Conservation (phyloP, 2,888 invertebrate genomes). For the Caenorhabditis angaria region DNA sequence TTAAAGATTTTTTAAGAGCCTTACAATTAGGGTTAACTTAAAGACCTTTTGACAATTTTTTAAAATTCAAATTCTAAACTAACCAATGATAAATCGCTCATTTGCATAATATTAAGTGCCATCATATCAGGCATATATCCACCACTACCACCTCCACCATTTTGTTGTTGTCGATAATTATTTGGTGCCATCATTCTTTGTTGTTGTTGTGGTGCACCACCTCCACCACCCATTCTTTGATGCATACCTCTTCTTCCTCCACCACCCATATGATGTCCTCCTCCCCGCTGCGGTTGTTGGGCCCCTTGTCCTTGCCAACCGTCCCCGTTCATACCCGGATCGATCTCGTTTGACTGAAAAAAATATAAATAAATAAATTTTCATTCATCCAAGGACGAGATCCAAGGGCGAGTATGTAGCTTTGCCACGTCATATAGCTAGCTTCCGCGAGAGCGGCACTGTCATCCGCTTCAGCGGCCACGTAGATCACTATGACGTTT, state of each 20-base stretch:
- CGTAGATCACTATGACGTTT: too few relatives aligned
- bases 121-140: slow-evolving; percentile 26
- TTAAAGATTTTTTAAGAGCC: too few relatives aligned
- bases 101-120: slow-evolving; percentile 35
- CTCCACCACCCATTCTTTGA: background rate
- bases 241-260: slow-evolving; percentile 26
- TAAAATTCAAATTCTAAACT: slow-evolving; percentile 7
- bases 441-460: too few relatives aligned
- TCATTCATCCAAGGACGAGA: slow-evolving; percentile 7
- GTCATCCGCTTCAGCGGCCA: too few relatives aligned
- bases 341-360: slow-evolving; percentile 40
- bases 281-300: slow-evolving; percentile 9
- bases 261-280: slow-evolving; percentile 39
- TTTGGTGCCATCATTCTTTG: slow-evolving; percentile 33
- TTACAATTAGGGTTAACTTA: too few relatives aligned
- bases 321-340: slow-evolving; percentile 49
- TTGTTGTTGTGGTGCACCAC: slow-evolving; percentile 24
- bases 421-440: too few relatives aligned
- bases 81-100: slow-evolving; percentile 32
- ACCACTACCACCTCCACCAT: background rate
- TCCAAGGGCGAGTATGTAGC: slow-evolving; percentile 6
- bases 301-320: slow-evolving; percentile 37
- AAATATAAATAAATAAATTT: slow-evolving; percentile 1
- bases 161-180: slow-evolving; percentile 20
- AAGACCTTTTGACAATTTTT: too few relatives aligned